Base-by-base conservation (phyloP, 2,888 invertebrate species). In the Caenorhabditis plicata region DNA sequence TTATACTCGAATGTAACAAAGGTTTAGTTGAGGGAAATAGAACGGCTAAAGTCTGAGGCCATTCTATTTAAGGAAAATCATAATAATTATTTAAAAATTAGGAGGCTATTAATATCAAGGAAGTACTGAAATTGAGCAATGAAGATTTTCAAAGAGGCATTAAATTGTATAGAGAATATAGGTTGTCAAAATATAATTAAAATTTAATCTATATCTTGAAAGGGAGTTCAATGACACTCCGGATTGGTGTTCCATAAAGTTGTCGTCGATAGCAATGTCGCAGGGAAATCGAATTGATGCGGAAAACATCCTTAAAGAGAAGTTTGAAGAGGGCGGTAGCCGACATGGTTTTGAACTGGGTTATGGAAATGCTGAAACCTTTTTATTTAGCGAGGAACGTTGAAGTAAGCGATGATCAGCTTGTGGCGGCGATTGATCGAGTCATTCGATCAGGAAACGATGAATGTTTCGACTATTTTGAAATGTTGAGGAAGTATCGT, bases 251-350 rank as follows among this genome's bases (percentile, higher is more conserved):
- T 55, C 49, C n/a, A 45, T 62, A 20, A 29, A 44, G 39, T 38
- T 62, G 55, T 55, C 55, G 33, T 55, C 55, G 35, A 44, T 52
- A 23, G 51, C 55, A 11, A 62, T 62, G 62, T 15, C 44, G 15
- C 27, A 55, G 19, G 26, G 22, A 19, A 19, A 40, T 23, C n/a
- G 25, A 9, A 32, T 40, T 11, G 39, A 35, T 15, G 55, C 62
- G 1, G 48, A 50, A 29, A 19, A 31, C 0, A 44, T 62, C 20
- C 20, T 62, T 11, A 47, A 56, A 42, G 49, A 55, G 26, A 51
- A 54, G 38, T 43, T 55, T 39, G 41, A 51, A 9, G 61, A 62
- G 35, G 50, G 55, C 7, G 23, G 36, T 8, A 8, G 7, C 11
- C 3, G 32, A 22, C 22, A 40, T 5, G 32, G 39, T 48, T 40